Percentiles rank a stretch among this genome's conserved stretches.
Conservation (phyloP, 2,888 invertebrate species). For the Patella ulyssiponensis region DNA sequence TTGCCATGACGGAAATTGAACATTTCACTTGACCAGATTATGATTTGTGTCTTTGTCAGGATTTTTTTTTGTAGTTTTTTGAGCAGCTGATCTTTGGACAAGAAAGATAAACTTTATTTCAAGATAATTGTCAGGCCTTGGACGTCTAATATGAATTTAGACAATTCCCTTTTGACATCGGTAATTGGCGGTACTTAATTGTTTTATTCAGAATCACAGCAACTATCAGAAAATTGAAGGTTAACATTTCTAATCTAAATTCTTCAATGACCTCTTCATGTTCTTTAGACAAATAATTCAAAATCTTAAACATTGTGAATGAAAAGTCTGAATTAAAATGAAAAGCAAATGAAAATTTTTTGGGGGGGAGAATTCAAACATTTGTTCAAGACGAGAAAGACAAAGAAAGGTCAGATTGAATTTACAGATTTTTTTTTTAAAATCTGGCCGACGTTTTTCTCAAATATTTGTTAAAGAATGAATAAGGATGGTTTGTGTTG, state of each 20-base stretch:
- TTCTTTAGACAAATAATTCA: background rate
- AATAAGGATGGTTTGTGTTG: too few relatives aligned
- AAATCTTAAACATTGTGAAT: background rate
- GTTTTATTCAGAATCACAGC: background rate
- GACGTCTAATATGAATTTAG: too few relatives aligned
- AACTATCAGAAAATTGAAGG: background rate
- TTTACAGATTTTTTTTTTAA: too few relatives aligned
- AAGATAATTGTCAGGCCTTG: too few relatives aligned
- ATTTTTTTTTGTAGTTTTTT: background rate
- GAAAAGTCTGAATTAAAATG: background rate
- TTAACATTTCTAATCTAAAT: background rate
- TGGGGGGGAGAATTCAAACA: background rate
- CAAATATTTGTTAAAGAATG: too few relatives aligned
- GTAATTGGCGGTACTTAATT: background rate
- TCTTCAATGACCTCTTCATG: background rate
- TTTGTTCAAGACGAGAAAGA: background rate
- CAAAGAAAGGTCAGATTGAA: too few relatives aligned
- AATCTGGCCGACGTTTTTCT: too few relatives aligned
- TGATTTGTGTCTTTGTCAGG: constrained; percentile 9
- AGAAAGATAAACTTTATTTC: too few relatives aligned
- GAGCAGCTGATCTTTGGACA: too few relatives aligned
- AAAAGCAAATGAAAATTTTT: background rate
- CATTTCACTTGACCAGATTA: background rate
- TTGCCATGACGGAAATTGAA: constrained; percentile 6
- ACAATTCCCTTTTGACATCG: too few relatives aligned